A percentile compares a stretch with the other conserved stretches of the same genome.
Conservation (phyloP, 2,797 vertebrate species). For the Lacerta bilineata region DNA sequence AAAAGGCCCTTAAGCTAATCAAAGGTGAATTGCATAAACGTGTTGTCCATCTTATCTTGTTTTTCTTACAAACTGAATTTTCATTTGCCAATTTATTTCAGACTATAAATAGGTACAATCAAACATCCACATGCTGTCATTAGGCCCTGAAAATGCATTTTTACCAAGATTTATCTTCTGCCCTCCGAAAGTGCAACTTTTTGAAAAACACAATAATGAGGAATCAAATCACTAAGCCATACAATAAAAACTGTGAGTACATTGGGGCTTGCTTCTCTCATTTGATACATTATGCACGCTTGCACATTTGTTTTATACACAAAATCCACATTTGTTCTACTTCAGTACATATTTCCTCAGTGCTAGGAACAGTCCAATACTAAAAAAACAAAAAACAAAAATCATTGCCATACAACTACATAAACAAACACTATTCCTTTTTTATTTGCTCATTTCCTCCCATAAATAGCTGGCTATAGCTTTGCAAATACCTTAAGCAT, state of each 20-base stretch:
- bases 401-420: not conserved
- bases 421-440: not conserved
- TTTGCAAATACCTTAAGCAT: not conserved
- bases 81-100: conserved; percentile 12
- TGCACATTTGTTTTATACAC: not conserved
- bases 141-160: not conserved
- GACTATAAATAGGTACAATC: not conserved
- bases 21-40: conserved; percentile 31
- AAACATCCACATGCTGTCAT: not conserved
- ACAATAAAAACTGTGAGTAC: not conserved
- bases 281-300: not conserved
- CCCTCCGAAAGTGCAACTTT: not conserved
- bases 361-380: not conserved
- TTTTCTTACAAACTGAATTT: conserved; percentile 20
- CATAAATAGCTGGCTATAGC: not conserved
- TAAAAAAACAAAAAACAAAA: not conserved
- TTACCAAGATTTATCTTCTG: not conserved
- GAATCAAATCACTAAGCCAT: not conserved
- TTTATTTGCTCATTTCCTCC: conserved; percentile 13
- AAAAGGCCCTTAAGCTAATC: conserved; percentile 24
- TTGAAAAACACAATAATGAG: not conserved
- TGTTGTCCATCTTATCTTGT: conserved; percentile 21
- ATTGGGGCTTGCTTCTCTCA: not conserved
- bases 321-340: not conserved
- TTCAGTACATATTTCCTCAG: not conserved